Evolutionary conservation across 2,113 vertebrate species (phyloP).

Genomic region (Scomber scombrus): DNA sequence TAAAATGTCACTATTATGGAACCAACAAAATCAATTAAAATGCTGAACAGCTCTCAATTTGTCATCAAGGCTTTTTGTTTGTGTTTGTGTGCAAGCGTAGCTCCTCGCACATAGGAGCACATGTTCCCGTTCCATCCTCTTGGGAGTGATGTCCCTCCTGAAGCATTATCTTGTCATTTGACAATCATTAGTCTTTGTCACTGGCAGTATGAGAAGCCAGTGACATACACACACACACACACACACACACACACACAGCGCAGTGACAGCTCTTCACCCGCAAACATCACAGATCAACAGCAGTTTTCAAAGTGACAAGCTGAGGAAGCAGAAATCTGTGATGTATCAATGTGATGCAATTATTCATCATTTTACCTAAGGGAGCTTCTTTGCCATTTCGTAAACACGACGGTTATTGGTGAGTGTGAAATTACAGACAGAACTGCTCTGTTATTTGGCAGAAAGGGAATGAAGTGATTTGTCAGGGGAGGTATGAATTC

Average conservation of each 20-base stretch:
- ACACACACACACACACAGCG: too few relatives aligned
- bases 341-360: constrained; percentile 30
- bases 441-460: constrained; percentile 42
- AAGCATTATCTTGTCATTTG: constrained; percentile 45
- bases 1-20: constrained; percentile 46
- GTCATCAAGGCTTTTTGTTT: constrained; percentile 13
- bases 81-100: constrained; percentile 3
- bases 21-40: constrained; percentile 44
- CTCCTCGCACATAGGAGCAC: neutral
- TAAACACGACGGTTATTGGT: constrained; percentile 44
- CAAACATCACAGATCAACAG: constrained; percentile 42
- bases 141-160: constrained; percentile 16
- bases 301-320: constrained; percentile 40
- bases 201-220: neutral
- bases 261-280: neutral
- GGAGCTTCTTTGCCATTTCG: constrained; percentile 45
- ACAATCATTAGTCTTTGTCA: constrained; percentile 59
- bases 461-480: constrained; percentile 51
- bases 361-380: constrained; percentile 60
- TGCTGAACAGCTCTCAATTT: constrained; percentile 7
- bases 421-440: constrained; percentile 51
- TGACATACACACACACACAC: neutral
- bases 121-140: constrained; percentile 22
- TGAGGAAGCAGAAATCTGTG: constrained; percentile 48
- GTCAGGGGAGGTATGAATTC: constrained; percentile 43